Base-by-base conservation (phyloP, 2,888 invertebrate species). In the Luperina testacea region DNA sequence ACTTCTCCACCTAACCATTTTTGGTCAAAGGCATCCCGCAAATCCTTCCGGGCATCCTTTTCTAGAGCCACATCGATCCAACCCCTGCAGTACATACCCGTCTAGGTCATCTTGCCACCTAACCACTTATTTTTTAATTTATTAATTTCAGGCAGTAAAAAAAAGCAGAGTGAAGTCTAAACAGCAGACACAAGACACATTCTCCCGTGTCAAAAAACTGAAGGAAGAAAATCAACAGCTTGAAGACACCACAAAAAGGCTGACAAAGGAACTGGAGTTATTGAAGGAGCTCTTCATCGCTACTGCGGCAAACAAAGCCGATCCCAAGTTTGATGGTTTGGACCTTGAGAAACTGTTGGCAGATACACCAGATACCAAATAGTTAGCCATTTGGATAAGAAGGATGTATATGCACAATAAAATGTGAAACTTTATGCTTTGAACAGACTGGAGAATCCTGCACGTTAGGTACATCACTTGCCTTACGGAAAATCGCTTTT, bases 91-190 rank as follows among this genome's bases (percentile, higher is more conserved):
- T 38, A 38, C 38, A 9, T 51, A 51, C 17, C 1, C 6, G 51
- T 51, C 51, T 51, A 53, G 53, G 20, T 20, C 0, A 7, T 53
- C 20, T 42, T n/a, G 2, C n/a, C 42, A 0, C 53, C 20, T 27
- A 13, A 64, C 9, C 27, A 17, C 27, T 70, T 17, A 32, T 45
- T 57, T 24, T 48, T 5, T 61, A 3, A 3, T 4, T 13, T 48
- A 45, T 61, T 42, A 17, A 61, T 70, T 76, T 4, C 65, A 85
- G 85, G 85, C 85, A 1, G 85, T 85, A 1, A 85, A 87, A 78
- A 90, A 89, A 79, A 90, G 81, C 72, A 80, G 82, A 83, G 85
- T 87, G 0, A 85, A 85, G 48, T 87, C 77, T 1, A 85, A 85
- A 61, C 78, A 61, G 70, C 84, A 86, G 75, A 83, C 87, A 74